Evolutionary conservation across 2,888 invertebrate species (phyloP).

Genomic region (Steinernema scapterisci): DNA sequence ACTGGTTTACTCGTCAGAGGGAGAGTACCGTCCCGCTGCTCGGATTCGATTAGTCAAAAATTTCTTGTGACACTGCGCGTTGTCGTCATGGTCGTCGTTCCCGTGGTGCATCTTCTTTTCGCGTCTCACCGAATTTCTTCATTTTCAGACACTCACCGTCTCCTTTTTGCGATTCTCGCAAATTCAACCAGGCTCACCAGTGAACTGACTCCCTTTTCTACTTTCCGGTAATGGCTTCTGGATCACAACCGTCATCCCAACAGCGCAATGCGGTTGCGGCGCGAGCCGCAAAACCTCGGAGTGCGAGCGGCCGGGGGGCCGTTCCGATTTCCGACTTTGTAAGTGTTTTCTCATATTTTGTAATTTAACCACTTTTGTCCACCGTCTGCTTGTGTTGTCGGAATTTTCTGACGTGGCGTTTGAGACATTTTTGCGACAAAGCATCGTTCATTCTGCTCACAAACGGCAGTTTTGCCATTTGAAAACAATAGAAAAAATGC

Average conservation of each 20-base stretch:
- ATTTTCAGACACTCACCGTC: not conserved
- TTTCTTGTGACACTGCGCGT: not conserved
- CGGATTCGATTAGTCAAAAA: conserved; percentile 24
- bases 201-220: conserved; percentile 8
- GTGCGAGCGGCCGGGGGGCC: conserved; percentile 28
- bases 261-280: conserved; percentile 39
- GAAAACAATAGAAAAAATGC: too few relatives aligned
- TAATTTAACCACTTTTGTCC: not conserved
- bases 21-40: not conserved
- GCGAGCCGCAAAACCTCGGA: conserved; percentile 22
- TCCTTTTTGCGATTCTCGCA: not conserved
- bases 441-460: too few relatives aligned
- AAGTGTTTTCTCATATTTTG: not conserved
- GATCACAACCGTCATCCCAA: conserved; percentile 49
- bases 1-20: conserved; percentile 20
- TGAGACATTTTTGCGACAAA: too few relatives aligned
- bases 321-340: conserved; percentile 30
- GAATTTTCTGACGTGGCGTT: too few relatives aligned
- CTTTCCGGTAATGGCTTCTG: conserved; percentile 47
- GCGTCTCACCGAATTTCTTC: not conserved
- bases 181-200: not conserved
- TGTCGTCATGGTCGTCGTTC: not conserved
- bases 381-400: too few relatives aligned
- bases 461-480: too few relatives aligned
- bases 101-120: not conserved